Percentiles rank a stretch among this genome's conserved stretches.
These are phyloP conservation scores for Astropecten irregularis DNA, from an alignment of 53 echinoderm and acorn worm species.

Conservation along the genomic window DNA sequence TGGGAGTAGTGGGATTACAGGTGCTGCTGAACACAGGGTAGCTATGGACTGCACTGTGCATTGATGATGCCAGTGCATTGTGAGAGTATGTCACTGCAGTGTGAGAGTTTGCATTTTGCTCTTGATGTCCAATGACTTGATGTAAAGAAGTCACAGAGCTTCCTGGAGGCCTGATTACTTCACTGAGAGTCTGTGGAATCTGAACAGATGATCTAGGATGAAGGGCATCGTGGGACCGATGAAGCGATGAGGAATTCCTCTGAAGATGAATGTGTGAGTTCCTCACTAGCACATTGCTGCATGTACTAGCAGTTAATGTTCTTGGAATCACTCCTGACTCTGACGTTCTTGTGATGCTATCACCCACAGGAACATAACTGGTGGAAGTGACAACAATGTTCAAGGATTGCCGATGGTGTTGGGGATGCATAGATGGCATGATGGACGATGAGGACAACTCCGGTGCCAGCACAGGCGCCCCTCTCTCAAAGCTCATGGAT, in stretches of 20 bases:
- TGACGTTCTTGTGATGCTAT: conserved; percentile 8
- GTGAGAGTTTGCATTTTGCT: not conserved
- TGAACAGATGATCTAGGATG: conserved; percentile 13
- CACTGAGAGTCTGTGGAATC: not conserved
- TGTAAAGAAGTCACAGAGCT: not conserved
- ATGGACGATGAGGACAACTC: not conserved
- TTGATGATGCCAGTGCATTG: conserved; percentile 25
- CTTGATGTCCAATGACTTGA: not conserved
- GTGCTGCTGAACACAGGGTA: not conserved
- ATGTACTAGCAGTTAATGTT: conserved; percentile 3
- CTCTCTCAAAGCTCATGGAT: not conserved
- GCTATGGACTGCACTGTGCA: not conserved
- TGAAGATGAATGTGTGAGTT: conserved; percentile 7
- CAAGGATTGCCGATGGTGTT: not conserved
- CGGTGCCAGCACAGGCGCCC: not conserved
- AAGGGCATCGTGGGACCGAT: not conserved
- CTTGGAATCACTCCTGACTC: not conserved
- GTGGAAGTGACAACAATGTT: not conserved
- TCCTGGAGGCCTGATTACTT: not conserved
- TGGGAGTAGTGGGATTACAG: not conserved
- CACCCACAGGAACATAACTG: not conserved
- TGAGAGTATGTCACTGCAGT: conserved; percentile 35
- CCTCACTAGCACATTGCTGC: conserved; percentile 10
- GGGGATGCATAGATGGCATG: conserved; percentile 23
- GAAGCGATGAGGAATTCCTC: not conserved